These are phyloP conservation scores for Dioctria linearis DNA, from an alignment of 2,888 invertebrate genomes.

Conservation along the genomic window DNA sequence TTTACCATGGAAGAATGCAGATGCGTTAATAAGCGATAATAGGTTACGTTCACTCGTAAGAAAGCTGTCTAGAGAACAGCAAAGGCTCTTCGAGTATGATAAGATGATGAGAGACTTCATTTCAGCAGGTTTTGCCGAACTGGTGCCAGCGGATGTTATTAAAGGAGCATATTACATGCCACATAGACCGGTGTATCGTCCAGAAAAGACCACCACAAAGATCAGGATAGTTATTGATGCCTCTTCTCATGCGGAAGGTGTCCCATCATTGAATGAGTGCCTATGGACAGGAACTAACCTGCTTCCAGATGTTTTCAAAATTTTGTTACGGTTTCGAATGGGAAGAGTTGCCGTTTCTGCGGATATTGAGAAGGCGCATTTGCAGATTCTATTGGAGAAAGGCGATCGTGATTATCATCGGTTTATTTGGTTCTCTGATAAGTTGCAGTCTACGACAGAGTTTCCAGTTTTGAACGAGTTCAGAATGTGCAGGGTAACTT, in stretches of 20 bases:
- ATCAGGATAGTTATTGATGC: neutral
- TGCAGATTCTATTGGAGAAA: neutral
- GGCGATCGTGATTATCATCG: neutral
- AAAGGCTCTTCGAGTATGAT: no score
- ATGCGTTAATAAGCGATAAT: neutral
- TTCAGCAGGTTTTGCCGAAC: conserved; percentile 23
- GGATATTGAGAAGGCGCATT: neutral
- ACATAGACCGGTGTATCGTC: conserved; percentile 29
- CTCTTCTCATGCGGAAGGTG: no score
- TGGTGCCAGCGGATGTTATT: neutral
- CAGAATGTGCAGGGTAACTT: neutral
- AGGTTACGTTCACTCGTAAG: neutral
- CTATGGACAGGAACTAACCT: neutral
- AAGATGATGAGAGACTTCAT: neutral
- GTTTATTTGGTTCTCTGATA: conserved; percentile 11
- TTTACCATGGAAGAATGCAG: neutral
- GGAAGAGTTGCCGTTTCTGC: neutral
- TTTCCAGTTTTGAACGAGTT: no score
- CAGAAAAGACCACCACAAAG: conserved; percentile 8
- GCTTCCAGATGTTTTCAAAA: neutral
- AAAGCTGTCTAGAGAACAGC: no score
- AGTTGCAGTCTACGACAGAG: neutral
- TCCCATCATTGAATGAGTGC: no score
- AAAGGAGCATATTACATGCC: conserved; percentile 25
- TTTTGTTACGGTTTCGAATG: neutral